Evolutionary conservation across 1,140 invertebrate genomes (phyloP), one percentile per base, ranked within the genome.

Genomic region (Listronotus bonariensis): DNA sequence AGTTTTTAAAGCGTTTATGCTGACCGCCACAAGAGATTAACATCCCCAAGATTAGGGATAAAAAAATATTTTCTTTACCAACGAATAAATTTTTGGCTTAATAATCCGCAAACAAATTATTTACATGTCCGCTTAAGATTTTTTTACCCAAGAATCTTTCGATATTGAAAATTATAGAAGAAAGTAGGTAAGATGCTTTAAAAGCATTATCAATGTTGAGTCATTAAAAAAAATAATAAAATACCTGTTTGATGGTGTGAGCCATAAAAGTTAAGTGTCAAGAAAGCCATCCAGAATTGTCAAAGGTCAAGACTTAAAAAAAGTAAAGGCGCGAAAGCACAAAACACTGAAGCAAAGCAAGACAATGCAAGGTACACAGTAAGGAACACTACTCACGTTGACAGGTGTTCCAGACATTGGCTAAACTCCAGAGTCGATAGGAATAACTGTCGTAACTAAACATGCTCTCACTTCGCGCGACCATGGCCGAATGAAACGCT

Each of bases 381-480:
- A 45, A 42, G 41, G 62, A 57, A 52, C 54, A 67, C 59, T 82
- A 86, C 85, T 86, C 81, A 88, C 85, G 84, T 81, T 86, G 85
- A 78, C 83, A 86, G 80, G 82, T 84, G 80, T 84, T 85, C 85
- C 86, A 87, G 63, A 87, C 84, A 81, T 87, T 87, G 79, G 86
- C 86, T 77, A 88, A 81, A 80, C 84, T 86, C 86, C 86, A 88
- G 74, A 88, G 82, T 73, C 86, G 81, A 80, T 87, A 87, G 76
- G 85, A 87, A 80, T 87, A 87, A 73, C 85, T 87, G 80, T 86
- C 84, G 80, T 85, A 86, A 80, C 83, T 84, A 81, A 84, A 86
- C 85, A 87, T 86, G 79, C 80, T 82, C 78, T 83, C 83, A 81
- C 82, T 83, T 78, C 85, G 82, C 81, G 84, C 85, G 80, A 87